These are phyloP conservation scores for Brachyopa scutellaris DNA, from an alignment of 2,888 invertebrate genomes.

Conservation along the genomic window DNA sequence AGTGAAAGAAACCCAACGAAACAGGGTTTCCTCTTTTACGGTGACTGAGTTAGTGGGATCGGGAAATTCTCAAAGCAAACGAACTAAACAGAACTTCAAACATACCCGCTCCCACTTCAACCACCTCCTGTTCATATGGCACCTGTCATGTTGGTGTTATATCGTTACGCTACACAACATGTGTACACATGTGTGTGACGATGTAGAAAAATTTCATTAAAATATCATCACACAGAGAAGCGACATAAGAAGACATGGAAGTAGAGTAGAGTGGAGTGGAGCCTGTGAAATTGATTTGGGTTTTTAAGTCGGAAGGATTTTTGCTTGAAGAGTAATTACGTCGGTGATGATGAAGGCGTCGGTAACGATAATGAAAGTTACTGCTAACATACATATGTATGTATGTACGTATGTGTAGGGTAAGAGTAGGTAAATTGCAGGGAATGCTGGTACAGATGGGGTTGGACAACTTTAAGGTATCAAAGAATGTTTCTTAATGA, in stretches of 20 bases:
- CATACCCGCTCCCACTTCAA: background rate
- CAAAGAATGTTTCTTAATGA: slow-evolving; percentile 67
- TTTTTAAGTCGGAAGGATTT: slow-evolving; percentile 73
- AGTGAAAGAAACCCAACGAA: slow-evolving; percentile 68
- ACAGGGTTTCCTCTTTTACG: slow-evolving; percentile 42
- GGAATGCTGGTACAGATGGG: background rate
- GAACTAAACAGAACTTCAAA: slow-evolving; percentile 46
- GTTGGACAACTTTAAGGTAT: slow-evolving; percentile 51
- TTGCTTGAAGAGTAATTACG: slow-evolving; percentile 71
- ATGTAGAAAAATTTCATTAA: slow-evolving; percentile 72
- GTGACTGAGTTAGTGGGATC: slow-evolving; percentile 26
- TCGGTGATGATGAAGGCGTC: slow-evolving; percentile 49
- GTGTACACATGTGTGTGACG: slow-evolving; percentile 49
- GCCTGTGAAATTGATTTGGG: slow-evolving; percentile 72
- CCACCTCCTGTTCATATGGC: slow-evolving; percentile 39
- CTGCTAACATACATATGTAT: slow-evolving; percentile 11
- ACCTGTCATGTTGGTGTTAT: slow-evolving; percentile 68
- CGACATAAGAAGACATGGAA: slow-evolving; percentile 41
- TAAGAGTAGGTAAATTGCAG: slow-evolving; percentile 40
- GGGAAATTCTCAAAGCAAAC: slow-evolving; percentile 47
- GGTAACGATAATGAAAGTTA: slow-evolving; percentile 65
- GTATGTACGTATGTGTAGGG: background rate
- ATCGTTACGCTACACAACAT: slow-evolving; percentile 27
- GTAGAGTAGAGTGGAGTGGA: slow-evolving; percentile 27
- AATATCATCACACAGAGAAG: slow-evolving; percentile 67